Percentiles rank a stretch among this genome's conserved stretches.
Evolutionary conservation across 2,888 invertebrate genomes (phyloP).

Genomic region (Erebia aethiops): DNA sequence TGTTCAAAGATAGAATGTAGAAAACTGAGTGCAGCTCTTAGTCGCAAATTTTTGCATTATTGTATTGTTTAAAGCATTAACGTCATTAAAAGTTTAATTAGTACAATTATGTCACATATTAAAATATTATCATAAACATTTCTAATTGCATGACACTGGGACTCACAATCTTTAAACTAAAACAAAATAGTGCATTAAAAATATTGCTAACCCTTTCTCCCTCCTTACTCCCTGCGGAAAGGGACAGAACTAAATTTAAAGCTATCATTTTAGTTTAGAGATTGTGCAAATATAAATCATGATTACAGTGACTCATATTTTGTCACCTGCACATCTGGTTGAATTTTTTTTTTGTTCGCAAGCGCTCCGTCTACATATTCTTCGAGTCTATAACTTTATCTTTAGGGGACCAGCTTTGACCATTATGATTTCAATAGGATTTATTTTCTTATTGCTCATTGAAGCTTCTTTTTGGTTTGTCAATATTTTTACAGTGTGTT

Average conservation of each 20-base stretch:
- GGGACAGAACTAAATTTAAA: too few species aligned
- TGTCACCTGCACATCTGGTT: not conserved
- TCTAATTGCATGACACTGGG: too few species aligned
- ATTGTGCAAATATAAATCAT: too few species aligned
- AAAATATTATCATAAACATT: too few species aligned
- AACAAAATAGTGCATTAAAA: too few species aligned
- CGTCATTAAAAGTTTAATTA: not conserved
- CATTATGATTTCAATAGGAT: constrained; percentile 18
- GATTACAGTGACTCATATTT: too few species aligned
- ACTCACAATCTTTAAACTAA: too few species aligned
- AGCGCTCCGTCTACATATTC: not conserved
- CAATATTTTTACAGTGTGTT: not conserved
- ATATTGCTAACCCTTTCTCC: too few species aligned
- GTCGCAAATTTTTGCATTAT: not conserved
- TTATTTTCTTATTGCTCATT: constrained; percentile 22
- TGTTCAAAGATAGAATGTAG: not conserved
- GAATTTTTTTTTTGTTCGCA: not conserved
- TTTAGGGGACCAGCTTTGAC: constrained; percentile 20
- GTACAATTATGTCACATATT: not conserved
- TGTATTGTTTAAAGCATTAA: too few species aligned
- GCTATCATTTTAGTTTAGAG: too few species aligned
- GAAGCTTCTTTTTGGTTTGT: constrained; percentile 2
- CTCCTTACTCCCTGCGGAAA: too few species aligned
- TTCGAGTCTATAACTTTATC: constrained; percentile 28
- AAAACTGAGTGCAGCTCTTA: not conserved